Percentiles rank a stretch among this genome's conserved stretches.
phyloP scores from a whole-genome alignment of 2,797 vertebrate genomes.

The Fundulus diaphanus region DNA sequence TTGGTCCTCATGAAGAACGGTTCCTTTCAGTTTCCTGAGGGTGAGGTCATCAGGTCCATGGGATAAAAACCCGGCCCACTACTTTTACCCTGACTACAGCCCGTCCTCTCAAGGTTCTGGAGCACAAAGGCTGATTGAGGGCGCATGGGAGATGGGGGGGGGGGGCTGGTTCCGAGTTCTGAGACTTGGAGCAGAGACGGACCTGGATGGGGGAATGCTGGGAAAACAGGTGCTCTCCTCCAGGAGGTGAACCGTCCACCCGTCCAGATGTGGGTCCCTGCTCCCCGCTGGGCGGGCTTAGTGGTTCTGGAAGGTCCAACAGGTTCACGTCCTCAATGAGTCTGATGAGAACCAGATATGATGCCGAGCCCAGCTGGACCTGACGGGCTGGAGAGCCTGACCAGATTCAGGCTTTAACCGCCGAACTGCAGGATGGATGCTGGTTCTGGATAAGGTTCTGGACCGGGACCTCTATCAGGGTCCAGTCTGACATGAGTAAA shows the following conservation, averaged over 20 bases:
- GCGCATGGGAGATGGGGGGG: conserved; percentile 50
- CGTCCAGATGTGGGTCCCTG: conserved; percentile 71
- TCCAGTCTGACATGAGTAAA: no score
- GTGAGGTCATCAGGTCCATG: no score
- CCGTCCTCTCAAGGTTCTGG: conserved; percentile 26
- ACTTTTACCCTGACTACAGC: no score
- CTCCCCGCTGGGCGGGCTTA: conserved; percentile 68
- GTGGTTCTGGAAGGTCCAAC: conserved; percentile 66
- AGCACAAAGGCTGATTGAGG: conserved; percentile 72
- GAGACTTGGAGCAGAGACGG: conserved; percentile 45
- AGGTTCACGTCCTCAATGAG: conserved; percentile 74
- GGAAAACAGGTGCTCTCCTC: conserved; percentile 31
- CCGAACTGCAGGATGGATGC: no score
- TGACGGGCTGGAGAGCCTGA: no score
- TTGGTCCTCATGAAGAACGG: no score
- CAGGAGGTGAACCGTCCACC: conserved; percentile 50
- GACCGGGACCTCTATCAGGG: no score
- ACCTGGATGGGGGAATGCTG: conserved; percentile 33
- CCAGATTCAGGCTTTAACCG: no score
- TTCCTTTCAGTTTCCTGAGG: no score
- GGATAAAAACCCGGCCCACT: no score
- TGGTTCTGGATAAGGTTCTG: no score
- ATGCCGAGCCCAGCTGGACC: no score
- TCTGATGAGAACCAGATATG: conserved; percentile 73
- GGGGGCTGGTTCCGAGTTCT: conserved; percentile 66